These are phyloP conservation scores for Heterocephalus glaber DNA, from an alignment of 2,113 vertebrate genomes.

Conservation along the genomic window DNA sequence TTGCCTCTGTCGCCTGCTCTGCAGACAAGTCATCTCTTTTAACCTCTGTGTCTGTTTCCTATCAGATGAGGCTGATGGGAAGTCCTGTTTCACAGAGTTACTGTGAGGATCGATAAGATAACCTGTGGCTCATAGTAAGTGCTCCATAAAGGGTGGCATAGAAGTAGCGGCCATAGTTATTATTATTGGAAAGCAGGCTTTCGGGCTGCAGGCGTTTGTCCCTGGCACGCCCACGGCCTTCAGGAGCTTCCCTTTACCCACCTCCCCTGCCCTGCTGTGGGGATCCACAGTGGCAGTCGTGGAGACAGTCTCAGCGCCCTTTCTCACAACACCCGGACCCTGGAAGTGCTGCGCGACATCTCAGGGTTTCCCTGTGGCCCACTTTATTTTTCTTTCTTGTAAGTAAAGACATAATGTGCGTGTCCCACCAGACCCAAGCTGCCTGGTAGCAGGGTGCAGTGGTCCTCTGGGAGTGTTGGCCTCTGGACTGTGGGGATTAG, in stretches of 20 bases:
- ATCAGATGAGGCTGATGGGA: neutral
- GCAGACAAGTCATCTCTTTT: neutral
- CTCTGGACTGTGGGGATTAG: neutral
- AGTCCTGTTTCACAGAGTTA: neutral
- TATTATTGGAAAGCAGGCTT: neutral
- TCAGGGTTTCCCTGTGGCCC: too few relatives aligned
- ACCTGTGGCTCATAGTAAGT: neutral
- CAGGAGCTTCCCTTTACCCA: neutral
- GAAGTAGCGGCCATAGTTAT: neutral
- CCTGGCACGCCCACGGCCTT: fast-evolving
- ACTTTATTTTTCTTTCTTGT: neutral
- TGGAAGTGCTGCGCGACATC: neutral
- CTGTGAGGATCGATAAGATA: neutral
- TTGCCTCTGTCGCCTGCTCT: neutral
- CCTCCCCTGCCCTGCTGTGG: neutral
- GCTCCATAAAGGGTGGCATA: neutral
- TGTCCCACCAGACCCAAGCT: too few relatives aligned
- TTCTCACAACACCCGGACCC: neutral
- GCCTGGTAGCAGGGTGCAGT: neutral
- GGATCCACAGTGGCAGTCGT: too few relatives aligned
- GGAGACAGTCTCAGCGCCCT: neutral
- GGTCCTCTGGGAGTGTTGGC: too few relatives aligned
- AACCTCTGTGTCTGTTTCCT: neutral
- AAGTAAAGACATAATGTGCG: neutral
- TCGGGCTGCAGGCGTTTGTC: neutral